Percentiles rank a stretch among this genome's conserved stretches.
Conservation (phyloP, 2,888 invertebrate genomes). For the Lycophotia porphyrea region DNA sequence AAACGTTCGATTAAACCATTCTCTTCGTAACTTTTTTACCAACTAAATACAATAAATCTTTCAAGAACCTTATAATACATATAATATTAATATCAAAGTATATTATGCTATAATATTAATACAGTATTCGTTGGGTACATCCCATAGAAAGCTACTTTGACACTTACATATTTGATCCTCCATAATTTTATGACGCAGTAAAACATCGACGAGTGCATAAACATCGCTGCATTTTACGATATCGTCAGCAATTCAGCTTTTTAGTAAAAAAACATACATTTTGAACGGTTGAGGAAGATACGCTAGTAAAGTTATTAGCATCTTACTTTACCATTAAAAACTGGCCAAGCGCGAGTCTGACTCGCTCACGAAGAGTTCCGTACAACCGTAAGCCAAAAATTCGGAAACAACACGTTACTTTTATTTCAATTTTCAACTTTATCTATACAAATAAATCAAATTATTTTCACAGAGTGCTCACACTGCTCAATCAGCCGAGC, state of each 20-base stretch:
- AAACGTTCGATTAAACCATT: neutral
- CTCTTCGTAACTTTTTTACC: neutral
- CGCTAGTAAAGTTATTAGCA: neutral
- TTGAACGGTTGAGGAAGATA: neutral
- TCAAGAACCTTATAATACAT: neutral
- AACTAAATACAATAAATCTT: too few relatives aligned
- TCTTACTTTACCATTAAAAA: neutral
- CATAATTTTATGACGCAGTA: constrained; percentile 55
- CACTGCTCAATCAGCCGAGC: too few relatives aligned
- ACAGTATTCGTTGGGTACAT: neutral
- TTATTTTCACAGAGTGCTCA: too few relatives aligned
- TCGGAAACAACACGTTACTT: too few relatives aligned
- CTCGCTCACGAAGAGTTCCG: neutral
- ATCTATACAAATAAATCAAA: too few relatives aligned
- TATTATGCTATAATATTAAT: neutral
- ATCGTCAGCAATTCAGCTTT: constrained; percentile 43
- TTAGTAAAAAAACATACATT: constrained; percentile 12
- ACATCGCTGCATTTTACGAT: constrained; percentile 51
- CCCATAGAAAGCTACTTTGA: constrained; percentile 19
- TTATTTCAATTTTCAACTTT: too few relatives aligned
- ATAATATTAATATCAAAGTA: neutral
- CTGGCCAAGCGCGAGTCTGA: neutral
- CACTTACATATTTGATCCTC: constrained; percentile 27
- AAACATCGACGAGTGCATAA: constrained; percentile 48
- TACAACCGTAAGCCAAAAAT: too few relatives aligned